These are phyloP conservation scores for Leuciscus waleckii DNA, from an alignment of 2,797 vertebrate genomes.

Conservation along the genomic window DNA sequence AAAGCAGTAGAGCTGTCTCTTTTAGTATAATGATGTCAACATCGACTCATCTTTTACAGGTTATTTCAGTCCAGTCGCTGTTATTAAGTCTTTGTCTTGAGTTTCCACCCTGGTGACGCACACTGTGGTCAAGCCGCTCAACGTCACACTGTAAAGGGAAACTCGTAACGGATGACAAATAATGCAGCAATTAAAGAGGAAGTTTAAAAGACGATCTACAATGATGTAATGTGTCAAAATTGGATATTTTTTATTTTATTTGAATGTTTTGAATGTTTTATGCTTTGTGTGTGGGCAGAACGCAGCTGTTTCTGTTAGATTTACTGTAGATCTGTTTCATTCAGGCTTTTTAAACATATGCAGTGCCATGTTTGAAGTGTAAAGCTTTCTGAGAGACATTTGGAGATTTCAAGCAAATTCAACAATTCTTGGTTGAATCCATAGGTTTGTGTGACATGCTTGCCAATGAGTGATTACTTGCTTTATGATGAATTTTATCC, in stretches of 20 bases:
- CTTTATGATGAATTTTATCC: too few species aligned
- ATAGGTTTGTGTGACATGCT: background rate
- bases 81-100: conserved; percentile 18
- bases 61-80: conserved; percentile 15
- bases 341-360: background rate
- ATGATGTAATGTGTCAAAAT: conserved; percentile 19
- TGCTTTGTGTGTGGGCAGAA: background rate
- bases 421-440: background rate
- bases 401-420: background rate
- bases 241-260: background rate
- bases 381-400: background rate
- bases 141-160: conserved; percentile 21
- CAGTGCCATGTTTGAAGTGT: background rate
- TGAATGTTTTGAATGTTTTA: conserved; percentile 7
- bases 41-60: background rate
- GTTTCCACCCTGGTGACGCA: conserved; percentile 23
- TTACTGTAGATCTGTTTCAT: background rate
- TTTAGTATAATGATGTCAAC: background rate
- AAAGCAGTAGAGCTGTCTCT: background rate
- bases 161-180: background rate
- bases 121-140: background rate
- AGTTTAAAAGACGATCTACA: conserved; percentile 5
- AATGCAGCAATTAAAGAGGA: background rate
- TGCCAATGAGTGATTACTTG: background rate
- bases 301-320: background rate